These are phyloP conservation scores for Glaucidium brasilianum DNA, from an alignment of 2,113 vertebrate species.

Conservation along the genomic window DNA sequence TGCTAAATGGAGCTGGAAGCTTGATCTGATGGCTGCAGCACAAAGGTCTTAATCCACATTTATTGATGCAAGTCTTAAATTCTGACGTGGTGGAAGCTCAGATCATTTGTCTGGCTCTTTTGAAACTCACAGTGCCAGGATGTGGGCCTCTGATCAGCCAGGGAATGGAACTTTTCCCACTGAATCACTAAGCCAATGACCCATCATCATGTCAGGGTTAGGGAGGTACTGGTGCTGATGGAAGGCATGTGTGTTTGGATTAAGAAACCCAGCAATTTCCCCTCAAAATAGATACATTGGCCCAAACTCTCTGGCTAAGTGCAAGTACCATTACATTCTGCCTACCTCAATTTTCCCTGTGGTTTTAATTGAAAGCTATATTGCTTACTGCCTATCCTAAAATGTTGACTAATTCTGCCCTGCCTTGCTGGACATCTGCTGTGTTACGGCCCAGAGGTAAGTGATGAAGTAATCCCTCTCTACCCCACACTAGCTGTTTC, in stretches of 20 bases:
- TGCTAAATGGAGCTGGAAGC: not conserved
- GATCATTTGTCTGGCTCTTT: not conserved
- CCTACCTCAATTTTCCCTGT: not conserved
- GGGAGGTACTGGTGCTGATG: not conserved
- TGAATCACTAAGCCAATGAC: not conserved
- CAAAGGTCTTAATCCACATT: not conserved
- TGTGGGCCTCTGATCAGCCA: not conserved
- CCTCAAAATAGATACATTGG: not conserved
- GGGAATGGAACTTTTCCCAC: not conserved
- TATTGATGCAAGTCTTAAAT: not conserved
- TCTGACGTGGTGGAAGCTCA: not conserved
- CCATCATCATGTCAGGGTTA: not conserved
- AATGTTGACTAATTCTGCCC: not conserved
- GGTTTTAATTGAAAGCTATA: constrained; percentile 18
- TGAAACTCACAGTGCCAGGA: not conserved
- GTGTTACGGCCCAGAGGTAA: not conserved
- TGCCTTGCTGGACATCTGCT: not conserved
- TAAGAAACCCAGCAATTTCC: not conserved
- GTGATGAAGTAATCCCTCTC: not conserved
- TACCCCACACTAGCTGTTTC: not conserved
- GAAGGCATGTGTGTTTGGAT: not conserved
- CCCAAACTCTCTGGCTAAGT: not conserved
- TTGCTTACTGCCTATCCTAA: not conserved
- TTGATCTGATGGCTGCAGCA: not conserved
- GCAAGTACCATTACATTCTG: not conserved